phyloP scores from a whole-genome alignment of 2,797 vertebrate species.

The Megalops cyprinoides region DNA sequence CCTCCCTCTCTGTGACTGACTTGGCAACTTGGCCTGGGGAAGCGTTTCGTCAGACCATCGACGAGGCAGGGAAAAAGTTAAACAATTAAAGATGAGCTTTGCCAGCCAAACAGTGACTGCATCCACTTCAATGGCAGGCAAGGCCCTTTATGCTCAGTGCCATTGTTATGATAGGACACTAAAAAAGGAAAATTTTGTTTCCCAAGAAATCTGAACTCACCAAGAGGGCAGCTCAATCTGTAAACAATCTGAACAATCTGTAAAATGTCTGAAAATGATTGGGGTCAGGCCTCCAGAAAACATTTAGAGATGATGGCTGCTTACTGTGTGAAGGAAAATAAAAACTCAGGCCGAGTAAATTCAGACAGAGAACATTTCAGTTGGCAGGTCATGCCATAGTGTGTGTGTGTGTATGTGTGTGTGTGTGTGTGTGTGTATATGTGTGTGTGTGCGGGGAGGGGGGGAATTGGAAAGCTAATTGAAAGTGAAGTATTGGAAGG shows the following conservation, averaged over 20 bases:
- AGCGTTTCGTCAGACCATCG: constrained; percentile 61
- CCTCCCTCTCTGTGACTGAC: constrained; percentile 59
- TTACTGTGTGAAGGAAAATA: constrained; percentile 15
- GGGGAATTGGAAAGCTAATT: constrained; percentile 39
- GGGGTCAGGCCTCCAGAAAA: background rate
- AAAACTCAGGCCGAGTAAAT: constrained; percentile 14
- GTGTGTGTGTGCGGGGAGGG: no score
- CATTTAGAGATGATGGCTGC: constrained; percentile 17
- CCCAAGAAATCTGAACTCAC: constrained; percentile 35
- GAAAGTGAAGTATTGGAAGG: constrained; percentile 33
- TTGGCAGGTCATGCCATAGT: constrained; percentile 38
- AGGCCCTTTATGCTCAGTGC: constrained; percentile 51
- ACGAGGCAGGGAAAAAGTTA: constrained; percentile 63
- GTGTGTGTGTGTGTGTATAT: no score
- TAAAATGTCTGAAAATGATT: constrained; percentile 32
- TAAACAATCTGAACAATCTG: constrained; percentile 33
- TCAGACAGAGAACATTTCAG: constrained; percentile 9
- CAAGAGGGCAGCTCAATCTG: constrained; percentile 8
- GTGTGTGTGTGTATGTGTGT: no score
- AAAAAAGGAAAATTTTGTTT: constrained; percentile 40
- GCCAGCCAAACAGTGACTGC: constrained; percentile 56
- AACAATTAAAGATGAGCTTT: constrained; percentile 67
- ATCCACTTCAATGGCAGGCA: constrained; percentile 48
- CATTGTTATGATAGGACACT: constrained; percentile 59
- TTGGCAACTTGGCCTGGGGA: constrained; percentile 62